Evolutionary conservation across 2,113 vertebrate genomes (phyloP).

Genomic region (Reinhardtius hippoglossoides): DNA sequence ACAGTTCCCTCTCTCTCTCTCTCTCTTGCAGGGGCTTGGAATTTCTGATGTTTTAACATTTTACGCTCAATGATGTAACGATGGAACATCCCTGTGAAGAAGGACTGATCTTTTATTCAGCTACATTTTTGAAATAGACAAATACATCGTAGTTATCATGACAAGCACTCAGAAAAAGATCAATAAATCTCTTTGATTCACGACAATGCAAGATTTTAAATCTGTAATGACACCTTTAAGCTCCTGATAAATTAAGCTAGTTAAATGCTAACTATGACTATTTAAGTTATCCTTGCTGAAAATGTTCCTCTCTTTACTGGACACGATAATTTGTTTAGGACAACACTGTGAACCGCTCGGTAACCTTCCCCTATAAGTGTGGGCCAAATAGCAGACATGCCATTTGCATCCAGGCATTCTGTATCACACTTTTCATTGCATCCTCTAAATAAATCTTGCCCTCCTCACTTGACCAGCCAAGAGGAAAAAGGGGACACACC

Average conservation of each 20-base stretch:
- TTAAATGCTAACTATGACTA: slow-evolving; percentile 15
- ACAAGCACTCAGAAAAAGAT: neutral
- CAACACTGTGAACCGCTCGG: slow-evolving; percentile 62
- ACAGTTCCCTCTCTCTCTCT: neutral
- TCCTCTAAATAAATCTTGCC: slow-evolving; percentile 81
- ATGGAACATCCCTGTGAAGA: neutral
- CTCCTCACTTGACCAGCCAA: slow-evolving; percentile 65
- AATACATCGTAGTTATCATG: neutral
- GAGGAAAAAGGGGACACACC: slow-evolving; percentile 68
- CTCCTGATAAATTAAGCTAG: neutral
- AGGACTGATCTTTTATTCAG: neutral
- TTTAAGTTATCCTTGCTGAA: slow-evolving; percentile 32
- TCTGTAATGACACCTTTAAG: neutral
- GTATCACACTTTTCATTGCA: slow-evolving; percentile 78
- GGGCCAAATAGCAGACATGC: slow-evolving; percentile 77
- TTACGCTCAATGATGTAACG: neutral
- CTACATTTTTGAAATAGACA: neutral
- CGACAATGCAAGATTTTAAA: neutral
- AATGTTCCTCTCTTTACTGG: slow-evolving; percentile 53
- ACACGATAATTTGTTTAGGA: slow-evolving; percentile 54
- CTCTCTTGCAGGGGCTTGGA: too few species aligned
- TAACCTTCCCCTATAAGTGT: slow-evolving; percentile 60
- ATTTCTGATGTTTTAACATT: neutral
- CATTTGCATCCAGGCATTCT: slow-evolving; percentile 74
- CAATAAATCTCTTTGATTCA: neutral